These are phyloP conservation scores for Proales similis DNA, from an alignment of 1,140 invertebrate species.

Conservation along the genomic window DNA sequence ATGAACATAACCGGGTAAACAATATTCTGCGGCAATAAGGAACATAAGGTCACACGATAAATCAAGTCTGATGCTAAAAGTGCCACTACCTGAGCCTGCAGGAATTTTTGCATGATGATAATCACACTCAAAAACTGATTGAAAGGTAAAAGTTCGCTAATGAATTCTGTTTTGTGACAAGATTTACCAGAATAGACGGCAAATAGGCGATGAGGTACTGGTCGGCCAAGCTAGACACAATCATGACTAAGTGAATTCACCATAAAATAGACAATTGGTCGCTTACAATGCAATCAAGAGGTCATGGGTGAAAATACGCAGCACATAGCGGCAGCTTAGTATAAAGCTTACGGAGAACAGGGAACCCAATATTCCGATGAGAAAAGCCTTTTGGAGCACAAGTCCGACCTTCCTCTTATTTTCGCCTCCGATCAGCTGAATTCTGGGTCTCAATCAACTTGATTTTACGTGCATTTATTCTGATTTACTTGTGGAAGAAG, in stretches of 20 bases:
- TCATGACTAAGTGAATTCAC: not conserved
- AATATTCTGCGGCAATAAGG: not conserved
- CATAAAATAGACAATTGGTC: not conserved
- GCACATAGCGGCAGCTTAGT: conserved; percentile 5
- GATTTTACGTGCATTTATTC: not conserved
- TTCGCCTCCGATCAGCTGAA: not conserved
- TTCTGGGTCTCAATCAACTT: not conserved
- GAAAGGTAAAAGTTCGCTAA: not conserved
- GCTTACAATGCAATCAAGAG: conserved; percentile 3
- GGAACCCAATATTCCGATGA: conserved; percentile 1
- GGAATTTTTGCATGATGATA: conserved; percentile 25
- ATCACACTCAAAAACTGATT: conserved; percentile 26
- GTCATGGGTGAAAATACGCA: conserved; percentile 5
- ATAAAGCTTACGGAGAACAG: conserved; percentile 18
- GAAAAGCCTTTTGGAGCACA: conserved; percentile 21
- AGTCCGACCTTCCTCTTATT: conserved; percentile 15
- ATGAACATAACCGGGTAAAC: conserved; percentile 31
- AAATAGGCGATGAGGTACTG: conserved; percentile 15
- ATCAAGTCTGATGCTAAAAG: not conserved
- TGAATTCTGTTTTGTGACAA: not conserved
- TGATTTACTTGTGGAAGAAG: conserved; percentile 14
- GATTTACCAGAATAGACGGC: conserved; percentile 30
- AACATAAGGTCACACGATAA: not conserved
- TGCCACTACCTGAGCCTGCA: not conserved
- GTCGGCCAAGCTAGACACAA: conserved; percentile 16